Percentiles rank a stretch among this genome's conserved stretches.
These are phyloP conservation scores for Amphilophus citrinellus DNA, from an alignment of 2,113 vertebrate species.

Conservation along the genomic window DNA sequence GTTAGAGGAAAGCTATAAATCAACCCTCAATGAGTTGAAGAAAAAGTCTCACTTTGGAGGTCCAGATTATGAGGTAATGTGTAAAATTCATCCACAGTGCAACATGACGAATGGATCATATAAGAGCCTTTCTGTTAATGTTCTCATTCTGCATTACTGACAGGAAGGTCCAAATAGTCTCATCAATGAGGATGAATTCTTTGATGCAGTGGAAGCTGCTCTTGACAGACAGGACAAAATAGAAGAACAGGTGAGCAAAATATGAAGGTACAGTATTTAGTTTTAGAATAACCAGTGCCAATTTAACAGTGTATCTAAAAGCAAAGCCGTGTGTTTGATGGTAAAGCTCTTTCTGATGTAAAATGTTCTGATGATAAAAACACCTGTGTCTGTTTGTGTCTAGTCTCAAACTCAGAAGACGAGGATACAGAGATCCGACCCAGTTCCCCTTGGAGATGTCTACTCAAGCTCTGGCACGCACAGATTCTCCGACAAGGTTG, in stretches of 20 bases:
- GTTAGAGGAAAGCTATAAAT: slow-evolving; percentile 90
- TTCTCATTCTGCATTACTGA: background rate
- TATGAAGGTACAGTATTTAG: background rate
- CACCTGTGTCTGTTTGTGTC: slow-evolving; percentile 14
- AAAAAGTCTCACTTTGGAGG: slow-evolving; percentile 97
- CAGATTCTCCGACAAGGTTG: slow-evolving; percentile 90
- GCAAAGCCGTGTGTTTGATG: too few species aligned
- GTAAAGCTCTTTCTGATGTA: background rate
- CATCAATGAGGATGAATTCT: slow-evolving; percentile 98
- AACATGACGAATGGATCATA: background rate
- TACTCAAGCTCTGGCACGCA: slow-evolving; percentile 88
- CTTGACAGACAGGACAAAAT: slow-evolving; percentile 98
- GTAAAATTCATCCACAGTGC: background rate
- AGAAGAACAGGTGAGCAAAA: slow-evolving; percentile 90
- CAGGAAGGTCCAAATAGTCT: slow-evolving; percentile 99
- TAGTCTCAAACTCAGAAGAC: slow-evolving; percentile 92
- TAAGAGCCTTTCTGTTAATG: background rate
- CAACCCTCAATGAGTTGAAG: slow-evolving; percentile 90
- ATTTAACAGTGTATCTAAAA: background rate
- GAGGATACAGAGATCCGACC: slow-evolving; percentile 86
- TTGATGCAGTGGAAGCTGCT: slow-evolving; percentile 98
- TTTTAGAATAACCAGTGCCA: background rate
- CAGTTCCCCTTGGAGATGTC: slow-evolving; percentile 86
- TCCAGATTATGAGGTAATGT: slow-evolving; percentile 94
- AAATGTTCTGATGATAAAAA: background rate